Evolutionary conservation across 2,888 invertebrate species (phyloP), one percentile per base, ranked within the genome.

Genomic region (Microlaimidae sp.): DNA sequence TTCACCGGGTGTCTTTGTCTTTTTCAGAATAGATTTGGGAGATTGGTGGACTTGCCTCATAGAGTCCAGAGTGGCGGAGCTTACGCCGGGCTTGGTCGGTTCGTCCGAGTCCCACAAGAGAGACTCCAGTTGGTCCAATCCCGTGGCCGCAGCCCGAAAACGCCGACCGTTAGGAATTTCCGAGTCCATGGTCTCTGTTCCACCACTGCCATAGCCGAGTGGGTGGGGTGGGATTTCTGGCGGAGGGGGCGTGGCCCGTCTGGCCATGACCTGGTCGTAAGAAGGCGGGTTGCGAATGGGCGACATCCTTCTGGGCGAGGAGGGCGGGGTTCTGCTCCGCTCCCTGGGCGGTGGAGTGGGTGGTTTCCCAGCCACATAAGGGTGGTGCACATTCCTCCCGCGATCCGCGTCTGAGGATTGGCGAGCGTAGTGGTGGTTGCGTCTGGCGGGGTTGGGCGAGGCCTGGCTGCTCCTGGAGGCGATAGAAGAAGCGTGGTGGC

Each of bases 291-390:
- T 24, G 21, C 10, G 52, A 10, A 38, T n/a, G 13, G 38, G 38
- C n/a, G 38, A 38, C 38, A 38, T 38, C n/a, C 38, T 38, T 13
- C 38, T n/a, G 43, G 5, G 43, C 7, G 10, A 32, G 19, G 53
- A 53, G 4, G 51, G 55, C 38, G 51, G 55, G 5, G 55, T 52
- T 3, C 46, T 3, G 27, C 51, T 47, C 41, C 55, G 51, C n/a
- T 52, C 46, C 29, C 60, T 55, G 5, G 65, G 65, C 23, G 67
- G 67, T 5, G 67, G 67, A 5, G 67, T 67, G 13, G 67, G 67
- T 10, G 67, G 66, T 55, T 67, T 67, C 27, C 61, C 59, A 13
- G 62, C 56, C 24, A 47, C 47, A 27, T 21, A 47, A 47, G 47
- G 47, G 47, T 47, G 47, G n/a, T 43, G 7, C n/a, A n/a, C n/a